Conservation (phyloP, 2,113 vertebrate genomes). For the Notechis scutatus region DNA sequence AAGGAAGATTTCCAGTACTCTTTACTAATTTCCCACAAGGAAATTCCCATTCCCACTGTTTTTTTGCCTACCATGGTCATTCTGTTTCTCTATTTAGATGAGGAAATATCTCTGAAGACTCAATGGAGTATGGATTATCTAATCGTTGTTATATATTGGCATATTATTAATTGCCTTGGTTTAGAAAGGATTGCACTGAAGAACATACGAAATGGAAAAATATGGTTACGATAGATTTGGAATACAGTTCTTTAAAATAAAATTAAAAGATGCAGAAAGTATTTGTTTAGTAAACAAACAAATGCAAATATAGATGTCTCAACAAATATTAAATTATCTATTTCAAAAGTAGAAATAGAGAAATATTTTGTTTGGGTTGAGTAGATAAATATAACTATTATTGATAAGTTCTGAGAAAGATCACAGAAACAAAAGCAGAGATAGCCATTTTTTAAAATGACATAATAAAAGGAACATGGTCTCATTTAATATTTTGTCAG, state of each 20-base stretch:
- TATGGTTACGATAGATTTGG: background rate
- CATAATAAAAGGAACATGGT: background rate
- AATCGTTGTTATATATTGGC: background rate
- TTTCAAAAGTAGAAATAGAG: background rate
- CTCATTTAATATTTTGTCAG: background rate
- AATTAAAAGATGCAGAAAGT: background rate
- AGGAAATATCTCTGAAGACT: background rate
- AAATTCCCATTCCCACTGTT: background rate
- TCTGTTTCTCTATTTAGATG: background rate
- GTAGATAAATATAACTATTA: background rate
- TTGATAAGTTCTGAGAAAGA: background rate
- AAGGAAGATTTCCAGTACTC: background rate
- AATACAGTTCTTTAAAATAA: background rate
- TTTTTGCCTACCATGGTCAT: background rate
- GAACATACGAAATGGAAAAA: background rate
- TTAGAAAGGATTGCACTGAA: background rate
- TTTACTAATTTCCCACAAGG: background rate
- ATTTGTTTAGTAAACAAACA: background rate
- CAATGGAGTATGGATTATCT: background rate
- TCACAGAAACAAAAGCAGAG: background rate
- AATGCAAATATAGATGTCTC: background rate
- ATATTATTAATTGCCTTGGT: background rate
- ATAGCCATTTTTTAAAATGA: background rate
- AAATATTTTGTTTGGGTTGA: background rate
- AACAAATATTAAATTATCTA: background rate